These are phyloP conservation scores for Etheostoma cragini DNA, from an alignment of 2,113 vertebrate species.

Conservation along the genomic window DNA sequence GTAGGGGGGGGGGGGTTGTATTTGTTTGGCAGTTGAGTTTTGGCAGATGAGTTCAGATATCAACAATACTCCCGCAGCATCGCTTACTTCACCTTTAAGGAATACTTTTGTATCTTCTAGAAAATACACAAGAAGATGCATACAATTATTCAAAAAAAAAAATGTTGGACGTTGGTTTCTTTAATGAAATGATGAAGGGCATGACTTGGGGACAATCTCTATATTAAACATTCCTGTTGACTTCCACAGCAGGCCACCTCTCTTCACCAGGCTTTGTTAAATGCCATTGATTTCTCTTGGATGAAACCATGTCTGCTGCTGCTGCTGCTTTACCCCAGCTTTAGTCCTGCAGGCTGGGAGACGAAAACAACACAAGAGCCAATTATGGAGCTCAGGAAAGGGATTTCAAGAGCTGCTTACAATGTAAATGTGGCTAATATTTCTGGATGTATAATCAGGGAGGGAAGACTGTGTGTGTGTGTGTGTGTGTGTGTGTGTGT, in stretches of 20 bases:
- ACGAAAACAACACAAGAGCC: not conserved
- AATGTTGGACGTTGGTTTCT: too few relatives aligned
- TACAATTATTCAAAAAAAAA: not conserved
- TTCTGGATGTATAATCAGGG: constrained; percentile 10
- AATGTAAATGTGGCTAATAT: constrained; percentile 45
- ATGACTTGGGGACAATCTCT: not conserved
- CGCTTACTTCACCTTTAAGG: too few relatives aligned
- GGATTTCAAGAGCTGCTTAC: constrained; percentile 33
- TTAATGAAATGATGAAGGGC: not conserved
- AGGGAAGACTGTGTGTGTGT: constrained; percentile 1
- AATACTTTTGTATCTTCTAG: not conserved
- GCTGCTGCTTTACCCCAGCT: not conserved
- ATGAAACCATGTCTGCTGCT: constrained; percentile 19
- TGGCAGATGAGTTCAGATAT: too few relatives aligned
- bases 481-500: not conserved
- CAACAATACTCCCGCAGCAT: too few relatives aligned
- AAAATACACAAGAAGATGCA: not conserved
- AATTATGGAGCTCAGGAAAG: not conserved
- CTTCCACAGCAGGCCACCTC: not conserved
- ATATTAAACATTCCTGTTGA: constrained; percentile 13
- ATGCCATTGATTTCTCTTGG: constrained; percentile 63
- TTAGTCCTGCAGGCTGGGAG: constrained; percentile 1
- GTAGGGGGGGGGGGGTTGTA: too few relatives aligned
- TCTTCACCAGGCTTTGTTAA: constrained; percentile 51
- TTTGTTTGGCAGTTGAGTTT: too few relatives aligned